Evolutionary conservation across 53 echinoderm and acorn worm species (phyloP).

Genomic region (Stichopus horrens): DNA sequence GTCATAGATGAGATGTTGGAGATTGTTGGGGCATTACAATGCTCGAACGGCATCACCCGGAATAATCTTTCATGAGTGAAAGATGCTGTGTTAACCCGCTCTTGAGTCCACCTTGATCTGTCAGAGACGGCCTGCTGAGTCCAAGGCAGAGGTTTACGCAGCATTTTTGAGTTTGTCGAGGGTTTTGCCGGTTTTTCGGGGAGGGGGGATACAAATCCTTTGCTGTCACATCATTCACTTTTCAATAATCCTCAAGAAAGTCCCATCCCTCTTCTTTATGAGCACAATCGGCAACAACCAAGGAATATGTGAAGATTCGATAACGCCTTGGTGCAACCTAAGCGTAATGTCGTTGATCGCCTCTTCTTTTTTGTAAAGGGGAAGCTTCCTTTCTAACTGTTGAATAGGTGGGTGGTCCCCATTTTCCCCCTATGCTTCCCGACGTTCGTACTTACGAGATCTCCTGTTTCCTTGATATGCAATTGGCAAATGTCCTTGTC

Average conservation of each 20-base stretch:
- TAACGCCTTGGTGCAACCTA: neutral
- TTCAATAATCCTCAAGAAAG: neutral
- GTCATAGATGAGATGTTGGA: slow-evolving; percentile 9
- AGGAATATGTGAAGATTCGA: neutral
- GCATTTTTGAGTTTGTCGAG: neutral
- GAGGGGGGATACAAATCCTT: slow-evolving; percentile 33
- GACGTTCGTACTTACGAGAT: slow-evolving; percentile 11
- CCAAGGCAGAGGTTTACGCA: slow-evolving; percentile 16
- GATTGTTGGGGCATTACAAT: slow-evolving; percentile 17
- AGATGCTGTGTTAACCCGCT: slow-evolving; percentile 17
- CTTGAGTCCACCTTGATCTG: slow-evolving; percentile 22
- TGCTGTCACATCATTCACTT: slow-evolving; percentile 20
- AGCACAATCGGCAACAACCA: slow-evolving; percentile 29
- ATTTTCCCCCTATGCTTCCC: slow-evolving; percentile 2
- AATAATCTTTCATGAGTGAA: slow-evolving; percentile 20
- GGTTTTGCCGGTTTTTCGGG: neutral
- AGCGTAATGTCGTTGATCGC: neutral
- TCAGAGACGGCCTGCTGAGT: slow-evolving; percentile 22
- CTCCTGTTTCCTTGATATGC: slow-evolving; percentile 19
- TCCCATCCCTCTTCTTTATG: slow-evolving; percentile 13
- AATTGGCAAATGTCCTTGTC: neutral
- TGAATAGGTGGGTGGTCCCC: neutral
- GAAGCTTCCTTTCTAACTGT: neutral
- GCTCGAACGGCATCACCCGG: slow-evolving; percentile 23
- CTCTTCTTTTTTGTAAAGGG: slow-evolving; percentile 11